phyloP scores from a whole-genome alignment of 1,140 invertebrate species.

The Drosophila eugracilis region DNA sequence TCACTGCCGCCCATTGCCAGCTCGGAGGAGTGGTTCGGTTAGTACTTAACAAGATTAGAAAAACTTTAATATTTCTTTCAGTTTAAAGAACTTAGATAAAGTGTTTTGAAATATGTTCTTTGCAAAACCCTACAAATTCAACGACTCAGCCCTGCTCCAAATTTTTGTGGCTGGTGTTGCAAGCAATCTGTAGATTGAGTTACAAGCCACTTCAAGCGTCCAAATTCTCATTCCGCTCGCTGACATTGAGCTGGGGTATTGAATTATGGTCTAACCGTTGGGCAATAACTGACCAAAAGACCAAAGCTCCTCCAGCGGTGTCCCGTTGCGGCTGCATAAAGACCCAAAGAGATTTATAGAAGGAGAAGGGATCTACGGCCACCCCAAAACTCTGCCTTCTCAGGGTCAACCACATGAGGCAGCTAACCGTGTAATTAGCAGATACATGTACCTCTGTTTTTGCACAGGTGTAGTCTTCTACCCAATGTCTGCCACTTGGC shows the following conservation, averaged over 20 bases:
- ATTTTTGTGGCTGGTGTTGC: slow-evolving; percentile 29
- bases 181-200: slow-evolving; percentile 30
- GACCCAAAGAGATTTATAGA: slow-evolving; percentile 16
- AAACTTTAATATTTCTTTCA: neutral
- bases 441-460: slow-evolving; percentile 20
- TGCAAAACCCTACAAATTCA: slow-evolving; percentile 19
- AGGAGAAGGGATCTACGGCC: slow-evolving; percentile 16
- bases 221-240: slow-evolving; percentile 23
- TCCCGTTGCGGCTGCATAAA: slow-evolving; percentile 18
- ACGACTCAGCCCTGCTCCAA: slow-evolving; percentile 39
- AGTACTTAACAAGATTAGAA: slow-evolving; percentile 53
- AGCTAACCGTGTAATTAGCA: slow-evolving; percentile 51
- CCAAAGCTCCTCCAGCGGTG: slow-evolving; percentile 4
- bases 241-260: slow-evolving; percentile 47
- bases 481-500: too few species aligned
- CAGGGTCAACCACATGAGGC: slow-evolving; percentile 31
- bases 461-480: slow-evolving; percentile 4
- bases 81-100: neutral
- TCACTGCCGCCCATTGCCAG: slow-evolving; percentile 58
- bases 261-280: slow-evolving; percentile 38
- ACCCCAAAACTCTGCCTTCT: neutral
- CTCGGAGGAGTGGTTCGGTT: slow-evolving; percentile 79
- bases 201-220: slow-evolving; percentile 12
- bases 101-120: neutral
- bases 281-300: slow-evolving; percentile 31